These are phyloP conservation scores for Pseudorectes ferrugineus DNA, from an alignment of 2,113 vertebrate genomes.

Conservation along the genomic window DNA sequence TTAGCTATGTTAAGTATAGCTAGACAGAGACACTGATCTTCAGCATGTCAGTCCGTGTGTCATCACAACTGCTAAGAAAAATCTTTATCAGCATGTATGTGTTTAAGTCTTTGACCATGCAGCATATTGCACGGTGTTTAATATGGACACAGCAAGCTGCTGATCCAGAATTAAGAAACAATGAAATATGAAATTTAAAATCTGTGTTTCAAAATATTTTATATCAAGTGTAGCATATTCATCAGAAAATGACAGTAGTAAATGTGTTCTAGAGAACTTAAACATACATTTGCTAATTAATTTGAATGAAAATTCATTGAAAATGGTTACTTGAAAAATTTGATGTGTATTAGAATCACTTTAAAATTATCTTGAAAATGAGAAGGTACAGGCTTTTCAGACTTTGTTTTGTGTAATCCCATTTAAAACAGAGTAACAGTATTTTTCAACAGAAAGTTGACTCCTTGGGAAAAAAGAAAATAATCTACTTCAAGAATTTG, in stretches of 20 bases:
- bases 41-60: accelerated
- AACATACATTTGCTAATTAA: neutral
- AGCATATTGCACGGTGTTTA: neutral
- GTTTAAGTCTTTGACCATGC: neutral
- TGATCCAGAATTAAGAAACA: neutral
- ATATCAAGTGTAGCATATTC: neutral
- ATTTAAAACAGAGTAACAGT: neutral
- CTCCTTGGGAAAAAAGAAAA: neutral
- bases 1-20: neutral
- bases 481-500: neutral
- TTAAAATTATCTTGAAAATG: neutral
- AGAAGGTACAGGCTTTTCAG: neutral
- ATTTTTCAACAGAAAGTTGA: neutral
- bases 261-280: neutral
- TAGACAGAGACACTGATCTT: neutral
- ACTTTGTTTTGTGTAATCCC: neutral
- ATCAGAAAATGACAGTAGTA: neutral
- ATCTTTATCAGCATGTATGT: neutral
- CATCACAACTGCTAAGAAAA: neutral
- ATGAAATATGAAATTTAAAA: neutral
- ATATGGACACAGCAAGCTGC: neutral
- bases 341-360: neutral
- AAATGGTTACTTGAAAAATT: neutral
- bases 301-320: neutral
- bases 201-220: neutral